phyloP scores from a whole-genome alignment of 30 jellyfish, hydroid and myxozoan species.

The Mastigias papua region DNA sequence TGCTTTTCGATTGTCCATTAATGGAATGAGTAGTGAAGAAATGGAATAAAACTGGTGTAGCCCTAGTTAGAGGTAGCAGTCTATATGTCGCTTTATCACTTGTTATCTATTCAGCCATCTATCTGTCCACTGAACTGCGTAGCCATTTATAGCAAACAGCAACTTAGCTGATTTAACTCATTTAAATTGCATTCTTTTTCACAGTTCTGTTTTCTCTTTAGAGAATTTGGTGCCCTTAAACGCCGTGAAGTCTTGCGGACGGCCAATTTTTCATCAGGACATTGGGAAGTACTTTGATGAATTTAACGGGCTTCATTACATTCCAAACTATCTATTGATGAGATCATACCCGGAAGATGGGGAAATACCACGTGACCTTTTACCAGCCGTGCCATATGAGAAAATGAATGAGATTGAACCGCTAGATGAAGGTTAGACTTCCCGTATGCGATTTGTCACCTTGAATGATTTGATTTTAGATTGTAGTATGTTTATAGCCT shows the following conservation, averaged over 20 bases:
- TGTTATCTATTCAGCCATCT: too few relatives aligned
- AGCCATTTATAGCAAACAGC: too few relatives aligned
- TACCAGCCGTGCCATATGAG: constrained; percentile 40
- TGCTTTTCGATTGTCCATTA: too few relatives aligned
- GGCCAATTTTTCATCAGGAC: constrained; percentile 67
- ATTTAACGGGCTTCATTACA: constrained; percentile 66
- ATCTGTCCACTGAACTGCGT: too few relatives aligned
- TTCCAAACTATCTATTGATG: constrained; percentile 62
- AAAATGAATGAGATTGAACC: constrained; percentile 18
- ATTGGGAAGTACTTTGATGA: constrained; percentile 77
- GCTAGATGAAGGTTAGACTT: constrained; percentile 18
- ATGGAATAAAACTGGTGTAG: too few relatives aligned
- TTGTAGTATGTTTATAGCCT: neutral
- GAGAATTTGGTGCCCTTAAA: constrained; percentile 73
- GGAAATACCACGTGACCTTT: constrained; percentile 41
- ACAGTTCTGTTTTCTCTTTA: neutral
- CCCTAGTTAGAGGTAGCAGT: too few relatives aligned
- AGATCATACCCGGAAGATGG: constrained; percentile 85
- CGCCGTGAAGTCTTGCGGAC: constrained; percentile 20
- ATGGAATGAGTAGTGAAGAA: too few relatives aligned
- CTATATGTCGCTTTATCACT: too few relatives aligned
- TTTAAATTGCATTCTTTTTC: too few relatives aligned
- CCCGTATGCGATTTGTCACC: neutral
- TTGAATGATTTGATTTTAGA: neutral
- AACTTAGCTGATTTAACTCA: too few relatives aligned